phyloP scores from a whole-genome alignment of 2,888 invertebrate genomes.

The Phymatocera aterrima region DNA sequence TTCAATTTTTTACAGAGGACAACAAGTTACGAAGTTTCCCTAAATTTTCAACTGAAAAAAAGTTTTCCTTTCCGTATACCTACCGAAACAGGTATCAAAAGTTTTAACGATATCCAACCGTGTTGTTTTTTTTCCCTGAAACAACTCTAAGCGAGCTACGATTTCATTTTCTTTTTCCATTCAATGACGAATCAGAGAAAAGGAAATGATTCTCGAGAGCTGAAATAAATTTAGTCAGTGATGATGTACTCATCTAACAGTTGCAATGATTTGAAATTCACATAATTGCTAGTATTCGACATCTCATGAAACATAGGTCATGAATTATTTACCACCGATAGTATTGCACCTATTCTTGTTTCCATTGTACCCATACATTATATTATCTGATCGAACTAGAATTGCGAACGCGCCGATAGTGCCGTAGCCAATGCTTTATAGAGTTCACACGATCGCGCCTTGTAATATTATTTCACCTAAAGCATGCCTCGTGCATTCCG shows the following conservation, averaged over 20 bases:
- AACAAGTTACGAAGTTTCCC: not conserved
- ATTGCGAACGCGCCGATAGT: not conserved
- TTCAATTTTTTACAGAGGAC: not conserved
- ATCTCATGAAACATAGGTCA: not conserved
- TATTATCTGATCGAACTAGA: slow-evolving; percentile 5
- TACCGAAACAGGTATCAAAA: not conserved
- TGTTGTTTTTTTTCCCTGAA: not conserved
- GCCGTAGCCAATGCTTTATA: slow-evolving; percentile 4
- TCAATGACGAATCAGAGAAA: not conserved
- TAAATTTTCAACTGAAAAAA: slow-evolving; percentile 11
- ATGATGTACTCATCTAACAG: no score
- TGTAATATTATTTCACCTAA: not conserved
- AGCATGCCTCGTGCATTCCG: not conserved
- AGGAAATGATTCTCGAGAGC: no score
- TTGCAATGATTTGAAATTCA: no score
- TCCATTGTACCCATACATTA: slow-evolving; percentile 8
- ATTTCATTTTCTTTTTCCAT: not conserved
- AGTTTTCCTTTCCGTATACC: not conserved
- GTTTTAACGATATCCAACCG: slow-evolving; percentile 8
- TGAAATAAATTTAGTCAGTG: no score
- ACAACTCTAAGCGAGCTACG: not conserved
- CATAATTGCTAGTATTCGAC: not conserved
- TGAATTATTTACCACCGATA: not conserved
- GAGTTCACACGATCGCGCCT: not conserved
- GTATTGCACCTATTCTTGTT: not conserved